Conservation (phyloP, 2,113 vertebrate genomes). For the Ammodramus savannarum region DNA sequence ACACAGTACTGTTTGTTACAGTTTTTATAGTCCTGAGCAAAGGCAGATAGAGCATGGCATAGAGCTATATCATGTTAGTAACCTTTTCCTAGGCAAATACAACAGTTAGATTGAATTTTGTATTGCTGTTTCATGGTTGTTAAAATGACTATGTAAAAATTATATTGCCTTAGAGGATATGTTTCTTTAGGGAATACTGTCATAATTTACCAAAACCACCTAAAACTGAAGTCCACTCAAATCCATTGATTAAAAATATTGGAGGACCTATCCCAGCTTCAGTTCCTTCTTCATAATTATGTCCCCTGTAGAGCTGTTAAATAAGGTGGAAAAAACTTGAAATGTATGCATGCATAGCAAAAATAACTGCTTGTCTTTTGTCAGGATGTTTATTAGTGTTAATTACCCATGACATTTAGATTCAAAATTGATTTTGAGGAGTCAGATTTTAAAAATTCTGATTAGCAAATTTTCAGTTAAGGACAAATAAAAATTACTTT, state of each 20-base stretch:
- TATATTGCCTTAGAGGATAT: not conserved
- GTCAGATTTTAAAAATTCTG: not conserved
- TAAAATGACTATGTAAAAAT: not conserved
- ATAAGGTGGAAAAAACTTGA: not conserved
- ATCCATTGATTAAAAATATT: not conserved
- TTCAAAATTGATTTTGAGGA: not conserved
- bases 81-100: not conserved
- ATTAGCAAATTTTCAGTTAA: not conserved
- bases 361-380: not conserved
- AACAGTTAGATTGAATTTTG: not conserved
- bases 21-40: not conserved
- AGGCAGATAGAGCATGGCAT: not conserved
- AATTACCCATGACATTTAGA: not conserved
- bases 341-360: not conserved
- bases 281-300: not conserved
- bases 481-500: not conserved
- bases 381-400: not conserved
- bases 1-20: not conserved
- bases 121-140: not conserved
- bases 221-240: not conserved
- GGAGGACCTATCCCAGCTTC: not conserved
- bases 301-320: not conserved
- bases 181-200: not conserved
- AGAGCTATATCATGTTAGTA: not conserved
- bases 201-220: not conserved